Evolutionary conservation across 2,888 invertebrate genomes (phyloP).

Genomic region (Mimumesa dahlbomi): DNA sequence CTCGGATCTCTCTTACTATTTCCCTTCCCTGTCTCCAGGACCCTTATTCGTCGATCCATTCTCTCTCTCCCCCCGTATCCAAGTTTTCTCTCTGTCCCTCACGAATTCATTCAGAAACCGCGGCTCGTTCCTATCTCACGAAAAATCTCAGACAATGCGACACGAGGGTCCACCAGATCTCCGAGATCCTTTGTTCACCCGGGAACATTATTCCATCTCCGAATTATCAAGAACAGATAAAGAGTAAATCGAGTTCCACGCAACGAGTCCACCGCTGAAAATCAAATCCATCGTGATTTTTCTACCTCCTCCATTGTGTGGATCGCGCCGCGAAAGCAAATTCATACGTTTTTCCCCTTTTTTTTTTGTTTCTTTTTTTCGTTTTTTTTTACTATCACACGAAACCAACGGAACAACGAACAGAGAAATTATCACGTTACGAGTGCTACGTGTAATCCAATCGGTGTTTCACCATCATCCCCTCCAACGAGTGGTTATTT

Average conservation of each 20-base stretch:
- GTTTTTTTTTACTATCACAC: neutral
- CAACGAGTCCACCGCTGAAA: conserved; percentile 22
- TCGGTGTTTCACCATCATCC: conserved; percentile 2
- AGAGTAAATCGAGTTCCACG: conserved; percentile 22
- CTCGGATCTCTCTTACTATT: conserved; percentile 39
- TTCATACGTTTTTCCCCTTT: too few relatives aligned
- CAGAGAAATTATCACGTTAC: conserved; percentile 5
- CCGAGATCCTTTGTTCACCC: conserved; percentile 42
- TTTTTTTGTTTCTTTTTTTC: too few relatives aligned
- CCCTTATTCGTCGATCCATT: conserved; percentile 1
- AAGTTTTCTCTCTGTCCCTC: conserved; percentile 20
- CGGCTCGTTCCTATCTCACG: conserved; percentile 49
- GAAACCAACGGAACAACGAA: neutral
- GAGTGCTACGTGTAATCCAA: conserved; percentile 3
- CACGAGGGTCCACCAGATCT: conserved; percentile 29
- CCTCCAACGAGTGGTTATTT: too few relatives aligned
- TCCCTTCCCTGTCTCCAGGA: conserved; percentile 4
- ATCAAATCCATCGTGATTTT: conserved; percentile 17
- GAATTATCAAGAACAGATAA: conserved; percentile 58
- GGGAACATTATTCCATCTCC: conserved; percentile 39
- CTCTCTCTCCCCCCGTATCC: neutral
- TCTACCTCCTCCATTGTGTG: too few relatives aligned
- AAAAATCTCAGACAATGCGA: conserved; percentile 63
- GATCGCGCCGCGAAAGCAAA: neutral
- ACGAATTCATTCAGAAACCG: conserved; percentile 57